Evolutionary conservation across 2,888 invertebrate genomes (phyloP).

Genomic region (Parasteatoda lunata): DNA sequence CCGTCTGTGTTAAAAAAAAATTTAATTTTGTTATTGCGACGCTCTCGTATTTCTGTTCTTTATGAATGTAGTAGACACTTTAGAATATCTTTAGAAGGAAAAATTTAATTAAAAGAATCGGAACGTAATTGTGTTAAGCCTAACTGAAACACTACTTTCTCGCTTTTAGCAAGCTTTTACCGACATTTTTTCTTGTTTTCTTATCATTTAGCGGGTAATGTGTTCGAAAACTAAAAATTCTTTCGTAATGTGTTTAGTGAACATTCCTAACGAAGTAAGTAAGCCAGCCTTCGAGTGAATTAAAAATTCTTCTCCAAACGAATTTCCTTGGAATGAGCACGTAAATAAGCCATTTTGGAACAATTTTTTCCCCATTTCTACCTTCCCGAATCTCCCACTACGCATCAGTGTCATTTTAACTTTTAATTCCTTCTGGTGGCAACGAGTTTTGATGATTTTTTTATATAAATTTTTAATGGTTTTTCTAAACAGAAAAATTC

Average conservation of each 20-base stretch:
- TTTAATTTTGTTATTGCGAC: not conserved
- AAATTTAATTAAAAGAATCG: constrained; percentile 38
- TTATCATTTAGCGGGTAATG: constrained; percentile 36
- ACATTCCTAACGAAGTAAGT: constrained; percentile 26
- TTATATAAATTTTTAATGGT: constrained; percentile 48
- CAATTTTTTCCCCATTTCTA: constrained; percentile 9
- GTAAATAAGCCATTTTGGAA: constrained; percentile 34
- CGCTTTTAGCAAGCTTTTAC: constrained; percentile 12
- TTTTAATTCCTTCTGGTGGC: constrained; percentile 42
- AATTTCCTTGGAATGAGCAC: constrained; percentile 1
- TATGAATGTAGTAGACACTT: not conserved
- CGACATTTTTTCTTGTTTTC: constrained; percentile 20
- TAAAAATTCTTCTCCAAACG: constrained; percentile 22
- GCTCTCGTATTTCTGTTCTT: not conserved
- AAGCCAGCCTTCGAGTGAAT: constrained; percentile 7
- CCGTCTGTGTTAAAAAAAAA: too few relatives aligned
- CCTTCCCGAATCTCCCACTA: not conserved
- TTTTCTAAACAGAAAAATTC: constrained; percentile 33
- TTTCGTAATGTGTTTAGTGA: constrained; percentile 18
- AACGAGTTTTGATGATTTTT: constrained; percentile 43
- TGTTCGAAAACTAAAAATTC: constrained; percentile 28
- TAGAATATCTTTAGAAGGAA: constrained; percentile 12
- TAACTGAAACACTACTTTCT: constrained; percentile 6
- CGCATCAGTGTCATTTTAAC: constrained; percentile 44
- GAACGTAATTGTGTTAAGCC: constrained; percentile 29